These are phyloP conservation scores for Semaprochilodus insignis DNA, from an alignment of 2,797 vertebrate species.

Conservation along the genomic window DNA sequence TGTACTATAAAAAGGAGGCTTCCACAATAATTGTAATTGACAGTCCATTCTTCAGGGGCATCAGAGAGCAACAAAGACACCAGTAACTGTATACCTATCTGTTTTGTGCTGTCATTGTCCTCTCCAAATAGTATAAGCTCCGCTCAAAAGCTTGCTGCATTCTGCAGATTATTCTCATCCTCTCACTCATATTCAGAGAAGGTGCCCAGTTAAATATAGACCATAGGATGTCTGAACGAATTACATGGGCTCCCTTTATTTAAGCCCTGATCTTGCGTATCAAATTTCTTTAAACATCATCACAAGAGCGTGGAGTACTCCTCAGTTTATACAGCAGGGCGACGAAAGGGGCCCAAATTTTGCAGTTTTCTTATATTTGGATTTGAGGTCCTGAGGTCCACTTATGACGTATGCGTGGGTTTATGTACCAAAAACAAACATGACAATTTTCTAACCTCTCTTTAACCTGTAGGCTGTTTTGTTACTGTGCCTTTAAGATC, in stretches of 20 bases:
- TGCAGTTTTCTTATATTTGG: background rate
- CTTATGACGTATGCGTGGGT: background rate
- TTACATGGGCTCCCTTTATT: slow-evolving; percentile 60
- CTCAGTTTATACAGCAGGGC: background rate
- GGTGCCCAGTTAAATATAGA: slow-evolving; percentile 48
- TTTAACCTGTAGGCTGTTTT: no score
- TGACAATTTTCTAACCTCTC: no score
- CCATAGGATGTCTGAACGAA: slow-evolving; percentile 58
- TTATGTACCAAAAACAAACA: no score
- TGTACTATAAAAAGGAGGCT: slow-evolving; percentile 57
- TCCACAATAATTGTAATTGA: slow-evolving; percentile 57
- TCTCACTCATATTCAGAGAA: slow-evolving; percentile 45
- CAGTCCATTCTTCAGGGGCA: slow-evolving; percentile 60
- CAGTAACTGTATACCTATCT: slow-evolving; percentile 56
- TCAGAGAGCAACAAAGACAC: slow-evolving; percentile 51
- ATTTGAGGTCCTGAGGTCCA: no score
- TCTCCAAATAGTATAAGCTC: slow-evolving; percentile 60
- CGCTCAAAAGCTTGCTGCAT: slow-evolving; percentile 61
- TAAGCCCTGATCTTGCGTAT: slow-evolving; percentile 60
- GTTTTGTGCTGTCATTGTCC: slow-evolving; percentile 66
- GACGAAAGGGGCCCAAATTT: background rate
- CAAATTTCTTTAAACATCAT: slow-evolving; percentile 45
- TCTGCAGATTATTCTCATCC: slow-evolving; percentile 69
- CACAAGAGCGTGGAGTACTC: slow-evolving; percentile 14
- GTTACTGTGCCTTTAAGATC: no score